phyloP scores from a whole-genome alignment of 2,113 vertebrate genomes.

The Cnemophilus loriae region DNA sequence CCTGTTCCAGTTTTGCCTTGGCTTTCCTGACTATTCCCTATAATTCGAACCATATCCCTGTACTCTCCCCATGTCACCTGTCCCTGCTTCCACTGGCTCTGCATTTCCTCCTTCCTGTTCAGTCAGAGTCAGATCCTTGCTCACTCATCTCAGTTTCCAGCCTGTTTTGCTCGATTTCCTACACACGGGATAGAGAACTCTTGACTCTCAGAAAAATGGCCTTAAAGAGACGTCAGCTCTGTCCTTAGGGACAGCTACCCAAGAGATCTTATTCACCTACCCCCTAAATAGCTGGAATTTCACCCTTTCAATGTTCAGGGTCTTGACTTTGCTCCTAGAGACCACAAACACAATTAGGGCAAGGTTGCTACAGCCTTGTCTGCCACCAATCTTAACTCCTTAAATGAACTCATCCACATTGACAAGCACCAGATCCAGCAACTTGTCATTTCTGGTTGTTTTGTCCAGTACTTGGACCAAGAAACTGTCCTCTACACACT shows the following conservation, averaged over 20 bases:
- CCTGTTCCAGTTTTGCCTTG: neutral
- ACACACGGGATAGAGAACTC: neutral
- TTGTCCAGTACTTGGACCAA: neutral
- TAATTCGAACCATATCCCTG: neutral
- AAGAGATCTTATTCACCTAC: neutral
- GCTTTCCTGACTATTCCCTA: neutral
- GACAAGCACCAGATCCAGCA: neutral
- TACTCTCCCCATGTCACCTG: neutral
- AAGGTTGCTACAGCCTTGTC: neutral
- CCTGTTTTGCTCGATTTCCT: neutral
- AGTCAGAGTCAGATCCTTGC: neutral
- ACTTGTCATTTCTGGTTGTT: neutral
- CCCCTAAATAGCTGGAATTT: neutral
- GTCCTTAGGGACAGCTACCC: neutral
- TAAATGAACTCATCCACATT: neutral
- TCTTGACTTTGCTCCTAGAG: neutral
- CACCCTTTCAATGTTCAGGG: neutral
- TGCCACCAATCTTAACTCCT: neutral
- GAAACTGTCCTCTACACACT: neutral
- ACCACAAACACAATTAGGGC: neutral
- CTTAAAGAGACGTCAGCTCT: neutral
- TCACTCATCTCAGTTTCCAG: neutral
- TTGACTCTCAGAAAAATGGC: neutral
- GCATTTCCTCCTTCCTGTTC: neutral
- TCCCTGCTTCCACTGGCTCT: neutral